These are phyloP conservation scores for Atta texana DNA, from an alignment of 1,140 invertebrate species.

Conservation along the genomic window DNA sequence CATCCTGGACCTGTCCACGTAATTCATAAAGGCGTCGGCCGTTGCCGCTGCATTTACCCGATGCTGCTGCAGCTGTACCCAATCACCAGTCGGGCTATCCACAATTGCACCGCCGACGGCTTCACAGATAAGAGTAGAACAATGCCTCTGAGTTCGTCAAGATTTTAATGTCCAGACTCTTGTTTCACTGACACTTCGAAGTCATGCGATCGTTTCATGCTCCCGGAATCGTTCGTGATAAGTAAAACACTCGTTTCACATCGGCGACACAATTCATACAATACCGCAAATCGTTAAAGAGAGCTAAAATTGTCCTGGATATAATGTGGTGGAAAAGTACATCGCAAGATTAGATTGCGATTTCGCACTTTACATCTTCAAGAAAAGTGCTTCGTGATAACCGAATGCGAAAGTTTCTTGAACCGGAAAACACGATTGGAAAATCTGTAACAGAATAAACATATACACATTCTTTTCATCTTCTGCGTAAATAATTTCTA, in stretches of 20 bases:
- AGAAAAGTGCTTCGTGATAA: background rate
- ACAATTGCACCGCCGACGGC: constrained; percentile 65
- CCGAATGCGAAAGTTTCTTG: background rate
- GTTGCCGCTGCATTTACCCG: constrained; percentile 76
- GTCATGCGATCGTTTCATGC: constrained; percentile 22
- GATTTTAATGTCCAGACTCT: background rate
- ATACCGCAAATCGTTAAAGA: constrained; percentile 17
- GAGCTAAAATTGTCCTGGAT: background rate
- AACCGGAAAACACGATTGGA: background rate
- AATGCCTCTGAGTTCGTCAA: background rate
- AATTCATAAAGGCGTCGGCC: constrained; percentile 80
- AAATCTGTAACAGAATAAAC: constrained; percentile 54
- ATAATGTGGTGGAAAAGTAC: background rate
- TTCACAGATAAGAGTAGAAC: background rate
- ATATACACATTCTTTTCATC: background rate
- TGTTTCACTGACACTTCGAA: constrained; percentile 64
- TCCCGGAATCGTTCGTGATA: background rate
- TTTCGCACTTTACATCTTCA: constrained; percentile 20
- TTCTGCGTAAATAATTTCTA: constrained; percentile 1
- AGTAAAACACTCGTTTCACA: constrained; percentile 21
- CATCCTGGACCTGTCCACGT: constrained; percentile 78
- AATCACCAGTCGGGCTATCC: constrained; percentile 73
- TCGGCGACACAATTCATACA: constrained; percentile 44
- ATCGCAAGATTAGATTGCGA: background rate
- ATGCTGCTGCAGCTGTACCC: constrained; percentile 75